Evolutionary conservation across 1,140 invertebrate species (phyloP).

Genomic region (Musca domestica): DNA sequence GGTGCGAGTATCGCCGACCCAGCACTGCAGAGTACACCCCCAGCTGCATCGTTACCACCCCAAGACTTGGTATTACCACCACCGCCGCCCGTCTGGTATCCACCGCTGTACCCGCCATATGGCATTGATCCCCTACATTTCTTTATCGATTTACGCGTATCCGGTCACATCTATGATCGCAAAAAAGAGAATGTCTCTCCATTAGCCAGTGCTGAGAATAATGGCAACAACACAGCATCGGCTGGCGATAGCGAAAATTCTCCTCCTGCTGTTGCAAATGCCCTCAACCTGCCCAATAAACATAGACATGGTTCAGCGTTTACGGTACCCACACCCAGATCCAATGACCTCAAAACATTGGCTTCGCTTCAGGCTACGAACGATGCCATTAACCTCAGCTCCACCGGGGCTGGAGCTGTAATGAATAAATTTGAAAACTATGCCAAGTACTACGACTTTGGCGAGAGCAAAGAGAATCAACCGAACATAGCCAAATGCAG

Average conservation of each 20-base stretch:
- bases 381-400: slow-evolving; percentile 26
- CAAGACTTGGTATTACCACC: slow-evolving; percentile 61
- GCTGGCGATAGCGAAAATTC: slow-evolving; percentile 26
- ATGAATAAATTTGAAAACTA: slow-evolving; percentile 48
- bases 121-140: slow-evolving; percentile 77
- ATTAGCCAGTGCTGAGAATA: slow-evolving; percentile 37
- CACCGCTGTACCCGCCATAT: slow-evolving; percentile 70
- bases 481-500: slow-evolving; percentile 47
- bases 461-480: slow-evolving; percentile 51
- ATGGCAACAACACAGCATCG: slow-evolving; percentile 32
- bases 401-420: slow-evolving; percentile 23
- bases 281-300: slow-evolving; percentile 43
- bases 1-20: slow-evolving; percentile 29
- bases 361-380: slow-evolving; percentile 12
- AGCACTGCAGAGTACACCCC: slow-evolving; percentile 49
- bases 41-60: slow-evolving; percentile 52
- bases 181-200: slow-evolving; percentile 59
- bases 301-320: slow-evolving; percentile 65
- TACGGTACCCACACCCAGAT: slow-evolving; percentile 60
- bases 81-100: slow-evolving; percentile 72
- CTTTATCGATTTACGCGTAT: slow-evolving; percentile 76
- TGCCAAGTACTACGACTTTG: slow-evolving; percentile 50
- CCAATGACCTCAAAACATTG: slow-evolving; percentile 34
- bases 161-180: slow-evolving; percentile 75
- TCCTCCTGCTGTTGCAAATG: slow-evolving; percentile 37